A percentile compares a stretch with the other conserved stretches of the same genome.
Evolutionary conservation across 2,797 vertebrate species (phyloP).

Genomic region (Chrosomus eos): DNA sequence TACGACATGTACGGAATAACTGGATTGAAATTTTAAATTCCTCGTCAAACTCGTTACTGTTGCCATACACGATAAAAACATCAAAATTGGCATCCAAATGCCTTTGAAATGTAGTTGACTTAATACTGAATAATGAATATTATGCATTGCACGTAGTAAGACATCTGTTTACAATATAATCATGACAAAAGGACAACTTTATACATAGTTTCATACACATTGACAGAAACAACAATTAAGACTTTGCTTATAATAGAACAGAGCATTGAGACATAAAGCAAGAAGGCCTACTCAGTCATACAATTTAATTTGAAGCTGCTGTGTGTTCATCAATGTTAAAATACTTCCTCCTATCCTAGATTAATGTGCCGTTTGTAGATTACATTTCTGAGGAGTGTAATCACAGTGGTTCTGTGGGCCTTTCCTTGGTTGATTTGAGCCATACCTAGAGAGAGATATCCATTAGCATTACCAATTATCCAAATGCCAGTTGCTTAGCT

Average conservation of each 20-base stretch:
- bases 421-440: neutral
- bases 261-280: neutral
- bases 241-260: neutral
- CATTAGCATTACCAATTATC: neutral
- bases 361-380: neutral
- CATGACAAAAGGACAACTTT: neutral
- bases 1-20: neutral
- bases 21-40: neutral
- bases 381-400: neutral
- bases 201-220: neutral
- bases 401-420: neutral
- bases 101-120: neutral
- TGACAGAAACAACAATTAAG: neutral
- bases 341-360: neutral
- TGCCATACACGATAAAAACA: neutral
- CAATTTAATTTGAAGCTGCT: neutral
- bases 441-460: neutral
- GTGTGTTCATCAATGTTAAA: neutral
- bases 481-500: neutral
- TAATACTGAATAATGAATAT: slow-evolving; percentile 13
- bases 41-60: neutral
- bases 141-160: neutral
- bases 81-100: neutral
- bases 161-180: neutral
- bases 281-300: neutral